These are phyloP conservation scores for Proisotoma minuta DNA, from an alignment of 2,888 invertebrate genomes.

Conservation along the genomic window DNA sequence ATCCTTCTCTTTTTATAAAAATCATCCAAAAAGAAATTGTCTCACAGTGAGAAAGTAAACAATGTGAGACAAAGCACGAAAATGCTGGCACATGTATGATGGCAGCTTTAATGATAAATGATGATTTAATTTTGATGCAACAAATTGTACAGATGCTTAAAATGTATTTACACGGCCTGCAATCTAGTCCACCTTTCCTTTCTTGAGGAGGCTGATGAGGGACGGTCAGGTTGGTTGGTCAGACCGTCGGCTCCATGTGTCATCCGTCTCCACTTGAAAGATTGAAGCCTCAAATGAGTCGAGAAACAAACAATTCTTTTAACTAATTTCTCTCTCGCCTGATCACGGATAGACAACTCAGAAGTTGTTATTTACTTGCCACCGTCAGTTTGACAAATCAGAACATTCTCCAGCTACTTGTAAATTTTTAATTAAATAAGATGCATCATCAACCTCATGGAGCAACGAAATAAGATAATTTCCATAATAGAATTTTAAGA, in stretches of 20 bases:
- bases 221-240: neutral
- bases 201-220: neutral
- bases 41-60: no score
- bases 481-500: neutral
- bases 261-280: conserved; percentile 25
- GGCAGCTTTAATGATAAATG: neutral
- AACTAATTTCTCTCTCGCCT: conserved; percentile 9
- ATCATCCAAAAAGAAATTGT: no score
- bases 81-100: neutral
- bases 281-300: conserved; percentile 24
- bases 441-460: conserved; percentile 14
- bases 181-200: neutral
- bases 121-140: neutral
- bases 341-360: neutral
- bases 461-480: conserved; percentile 14
- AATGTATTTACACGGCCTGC: neutral
- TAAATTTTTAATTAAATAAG: neutral
- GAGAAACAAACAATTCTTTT: conserved; percentile 17
- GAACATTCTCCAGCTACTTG: neutral
- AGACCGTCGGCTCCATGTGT: conserved; percentile 21
- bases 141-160: neutral
- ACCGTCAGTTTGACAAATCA: neutral
- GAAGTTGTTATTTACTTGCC: neutral
- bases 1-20: no score
- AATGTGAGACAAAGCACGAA: neutral